Conservation (phyloP, 2,113 vertebrate species). For the Cyrtonyx montezumae region DNA sequence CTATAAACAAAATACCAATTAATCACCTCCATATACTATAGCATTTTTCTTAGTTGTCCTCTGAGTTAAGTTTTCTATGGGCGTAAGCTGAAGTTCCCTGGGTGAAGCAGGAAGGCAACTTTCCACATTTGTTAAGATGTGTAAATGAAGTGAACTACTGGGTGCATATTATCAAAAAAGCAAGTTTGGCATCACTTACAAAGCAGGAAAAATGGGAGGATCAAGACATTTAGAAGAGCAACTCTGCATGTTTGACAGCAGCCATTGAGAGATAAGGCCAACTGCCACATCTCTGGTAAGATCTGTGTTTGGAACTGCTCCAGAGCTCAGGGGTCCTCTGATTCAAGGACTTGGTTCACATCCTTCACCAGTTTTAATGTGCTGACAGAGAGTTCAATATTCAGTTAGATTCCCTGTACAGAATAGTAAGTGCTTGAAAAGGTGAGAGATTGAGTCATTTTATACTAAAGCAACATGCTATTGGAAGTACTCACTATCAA, state of each 20-base stretch:
- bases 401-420: background rate
- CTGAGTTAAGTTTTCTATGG: slow-evolving; percentile 67
- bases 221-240: slow-evolving; percentile 40
- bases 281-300: background rate
- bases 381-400: slow-evolving; percentile 5
- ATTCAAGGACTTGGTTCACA: background rate
- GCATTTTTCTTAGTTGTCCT: slow-evolving; percentile 63
- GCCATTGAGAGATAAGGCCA: background rate
- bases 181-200: slow-evolving; percentile 62
- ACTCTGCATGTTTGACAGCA: slow-evolving; percentile 51
- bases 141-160: slow-evolving; percentile 42
- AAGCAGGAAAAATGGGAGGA: slow-evolving; percentile 57
- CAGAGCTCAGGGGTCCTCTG: background rate
- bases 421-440: background rate
- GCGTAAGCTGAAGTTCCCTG: slow-evolving; percentile 26
- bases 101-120: slow-evolving; percentile 39
- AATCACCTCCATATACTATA: slow-evolving; percentile 56
- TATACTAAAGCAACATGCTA: background rate
- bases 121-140: slow-evolving; percentile 49
- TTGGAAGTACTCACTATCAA: background rate
- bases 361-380: background rate
- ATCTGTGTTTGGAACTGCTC: fast-evolving
- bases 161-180: slow-evolving; percentile 57
- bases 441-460: background rate
- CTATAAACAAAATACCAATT: slow-evolving; percentile 77